Evolutionary conservation across 2,888 invertebrate genomes (phyloP), one percentile per base, ranked within the genome.

Genomic region (Auanema freiburgensis): DNA sequence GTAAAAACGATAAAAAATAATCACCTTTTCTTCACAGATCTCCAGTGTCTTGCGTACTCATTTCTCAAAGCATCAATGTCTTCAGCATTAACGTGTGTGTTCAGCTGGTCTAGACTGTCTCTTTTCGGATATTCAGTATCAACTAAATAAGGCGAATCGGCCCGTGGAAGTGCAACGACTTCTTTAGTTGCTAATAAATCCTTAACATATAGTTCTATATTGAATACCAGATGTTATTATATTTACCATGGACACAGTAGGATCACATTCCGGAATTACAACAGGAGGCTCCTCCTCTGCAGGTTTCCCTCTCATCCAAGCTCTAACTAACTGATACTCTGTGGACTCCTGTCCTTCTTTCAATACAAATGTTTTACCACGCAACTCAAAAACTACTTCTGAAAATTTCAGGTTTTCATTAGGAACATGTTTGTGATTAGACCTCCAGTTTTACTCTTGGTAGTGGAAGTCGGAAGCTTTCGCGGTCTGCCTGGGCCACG

Each of bases 301-400:
- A 50, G 70, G 56, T 12, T 69, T 52, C 40, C 79, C 80, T 25
- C 74, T 68, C 61, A 82, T 73, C 80, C 80, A 81, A 16, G 78
- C 72, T 11, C 81, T 59, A 46, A 79, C 77, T 53, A 81, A 62
- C 50, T 71, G 59, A 63, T 78, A 81, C 50, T 79, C 72, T 4
- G 74, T 57, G 53, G 77, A 79, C 25, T 57, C 52, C 49, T 59
- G 42, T 64, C 57, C 66, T 57, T 80, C 82, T 1, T 74, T 62
- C 56, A 82, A 63, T 46, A 74, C 76, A 59, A 83, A 83, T 21
- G 77, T 72, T 62, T 81, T 82, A 49, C 79, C 79, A 12, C 82
- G 72, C 59, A 82, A 65, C 53, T 82, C 82, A 59, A 81, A 82
- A 44, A 79, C 71, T 18, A 82, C 54, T 24, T 63, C 63, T 52